These are phyloP conservation scores for Craseonycteris thonglongyai DNA, from an alignment of 2,113 vertebrate species.

Conservation along the genomic window DNA sequence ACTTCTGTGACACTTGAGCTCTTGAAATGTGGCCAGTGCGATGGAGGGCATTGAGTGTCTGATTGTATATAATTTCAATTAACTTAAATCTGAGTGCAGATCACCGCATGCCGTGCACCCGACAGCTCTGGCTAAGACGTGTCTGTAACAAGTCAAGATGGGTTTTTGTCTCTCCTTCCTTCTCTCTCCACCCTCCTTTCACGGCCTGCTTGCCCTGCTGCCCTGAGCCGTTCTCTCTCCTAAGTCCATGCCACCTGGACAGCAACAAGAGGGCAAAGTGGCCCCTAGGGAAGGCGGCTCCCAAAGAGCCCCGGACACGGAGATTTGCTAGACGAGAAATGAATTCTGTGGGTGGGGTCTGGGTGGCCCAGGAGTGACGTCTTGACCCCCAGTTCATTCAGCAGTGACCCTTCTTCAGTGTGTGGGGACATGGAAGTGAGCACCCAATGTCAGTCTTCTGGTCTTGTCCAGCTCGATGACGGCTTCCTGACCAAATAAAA, in stretches of 20 bases:
- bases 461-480: not conserved
- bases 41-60: not conserved
- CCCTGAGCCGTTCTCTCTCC: not conserved
- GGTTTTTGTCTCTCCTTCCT: not conserved
- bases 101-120: rapidly evolving
- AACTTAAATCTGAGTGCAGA: not conserved
- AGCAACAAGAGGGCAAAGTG: not conserved
- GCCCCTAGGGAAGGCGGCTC: rapidly evolving
- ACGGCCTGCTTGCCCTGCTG: not conserved
- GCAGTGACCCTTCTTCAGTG: not conserved
- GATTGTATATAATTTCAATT: not conserved
- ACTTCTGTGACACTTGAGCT: rapidly evolving
- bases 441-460: not conserved
- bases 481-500: not conserved
- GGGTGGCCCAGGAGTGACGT: not conserved
- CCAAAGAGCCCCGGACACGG: not conserved
- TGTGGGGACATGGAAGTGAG: not conserved
- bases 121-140: not conserved
- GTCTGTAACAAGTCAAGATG: not conserved
- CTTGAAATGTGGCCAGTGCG: not conserved
- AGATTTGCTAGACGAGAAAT: rapidly evolving
- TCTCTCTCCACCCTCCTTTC: not conserved
- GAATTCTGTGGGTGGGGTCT: no score
- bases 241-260: no score
- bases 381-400: not conserved